Conservation (phyloP, 2,888 invertebrate species). For the Allophyes oxyacanthae region DNA sequence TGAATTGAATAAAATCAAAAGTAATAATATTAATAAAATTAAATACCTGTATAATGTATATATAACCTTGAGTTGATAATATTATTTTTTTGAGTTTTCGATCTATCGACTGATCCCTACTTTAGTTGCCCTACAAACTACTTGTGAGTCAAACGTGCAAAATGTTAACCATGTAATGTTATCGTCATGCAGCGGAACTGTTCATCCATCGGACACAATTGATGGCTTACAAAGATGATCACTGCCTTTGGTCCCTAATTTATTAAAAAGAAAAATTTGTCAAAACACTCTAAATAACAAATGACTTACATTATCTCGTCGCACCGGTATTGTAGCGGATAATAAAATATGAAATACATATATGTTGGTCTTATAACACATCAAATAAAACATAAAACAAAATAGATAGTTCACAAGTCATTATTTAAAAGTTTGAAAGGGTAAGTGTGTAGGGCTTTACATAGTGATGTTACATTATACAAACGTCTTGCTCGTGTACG, state of each 20-base stretch:
- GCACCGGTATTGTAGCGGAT: conserved; percentile 82
- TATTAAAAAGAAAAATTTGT: conserved; percentile 73
- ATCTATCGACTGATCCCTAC: conserved; percentile 31
- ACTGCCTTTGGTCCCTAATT: conserved; percentile 73
- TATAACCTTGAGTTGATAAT: conserved; percentile 31
- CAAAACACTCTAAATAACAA: conserved; percentile 79
- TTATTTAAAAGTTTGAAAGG: conserved; percentile 12
- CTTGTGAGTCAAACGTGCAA: conserved; percentile 78
- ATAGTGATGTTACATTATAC: conserved; percentile 18
- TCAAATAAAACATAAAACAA: conserved; percentile 30
- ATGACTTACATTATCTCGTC: conserved; percentile 88
- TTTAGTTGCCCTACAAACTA: conserved; percentile 65
- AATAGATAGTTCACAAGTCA: conserved; percentile 37
- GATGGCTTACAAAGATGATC: conserved; percentile 73
- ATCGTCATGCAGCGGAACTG: conserved; percentile 82
- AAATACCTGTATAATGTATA: conserved; percentile 36
- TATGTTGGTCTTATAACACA: conserved; percentile 49
- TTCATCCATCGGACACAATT: conserved; percentile 79
- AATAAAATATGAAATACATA: conserved; percentile 75
- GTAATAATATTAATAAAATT: conserved; percentile 28
- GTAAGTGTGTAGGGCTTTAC: conserved; percentile 14
- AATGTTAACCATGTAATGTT: conserved; percentile 68
- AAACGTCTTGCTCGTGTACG: conserved; percentile 11
- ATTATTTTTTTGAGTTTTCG: conserved; percentile 28
- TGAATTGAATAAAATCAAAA: conserved; percentile 45